These are phyloP conservation scores for Lutjanus campechanus DNA, from an alignment of 2,797 vertebrate genomes.

Conservation along the genomic window DNA sequence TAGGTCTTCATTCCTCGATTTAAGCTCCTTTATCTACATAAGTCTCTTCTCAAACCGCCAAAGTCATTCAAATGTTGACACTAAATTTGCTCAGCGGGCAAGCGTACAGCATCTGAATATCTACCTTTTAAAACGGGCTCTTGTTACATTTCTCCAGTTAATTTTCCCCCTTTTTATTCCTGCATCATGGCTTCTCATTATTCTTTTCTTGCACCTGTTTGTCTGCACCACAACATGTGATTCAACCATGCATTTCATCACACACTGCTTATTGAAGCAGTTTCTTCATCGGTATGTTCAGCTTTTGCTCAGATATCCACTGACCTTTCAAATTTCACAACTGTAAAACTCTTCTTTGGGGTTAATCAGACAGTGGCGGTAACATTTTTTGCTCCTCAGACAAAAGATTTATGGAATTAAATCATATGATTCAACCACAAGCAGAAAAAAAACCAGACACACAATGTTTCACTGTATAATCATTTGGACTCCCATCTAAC, in stretches of 20 bases:
- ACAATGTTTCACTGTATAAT: constrained; percentile 10
- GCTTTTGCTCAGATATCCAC: background rate
- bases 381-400: constrained; percentile 3
- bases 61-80: constrained; percentile 34
- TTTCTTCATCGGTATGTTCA: background rate
- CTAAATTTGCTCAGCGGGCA: constrained; percentile 9
- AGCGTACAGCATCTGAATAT: constrained; percentile 11
- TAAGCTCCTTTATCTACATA: constrained; percentile 49
- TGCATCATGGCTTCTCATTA: background rate
- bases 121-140: constrained; percentile 14
- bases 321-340: constrained; percentile 14
- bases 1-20: constrained; percentile 34
- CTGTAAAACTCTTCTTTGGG: background rate
- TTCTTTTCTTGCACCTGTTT: background rate
- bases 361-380: constrained; percentile 1
- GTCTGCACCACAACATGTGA: constrained; percentile 10
- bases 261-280: background rate
- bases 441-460: constrained; percentile 6
- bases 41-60: constrained; percentile 35
- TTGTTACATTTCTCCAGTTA: background rate
- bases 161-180: background rate
- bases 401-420: constrained; percentile 7
- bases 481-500: background rate
- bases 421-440: constrained; percentile 15
- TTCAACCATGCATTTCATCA: constrained; percentile 10